phyloP scores from a whole-genome alignment of 2,113 vertebrate species.

The Sisor rabdophorus region DNA sequence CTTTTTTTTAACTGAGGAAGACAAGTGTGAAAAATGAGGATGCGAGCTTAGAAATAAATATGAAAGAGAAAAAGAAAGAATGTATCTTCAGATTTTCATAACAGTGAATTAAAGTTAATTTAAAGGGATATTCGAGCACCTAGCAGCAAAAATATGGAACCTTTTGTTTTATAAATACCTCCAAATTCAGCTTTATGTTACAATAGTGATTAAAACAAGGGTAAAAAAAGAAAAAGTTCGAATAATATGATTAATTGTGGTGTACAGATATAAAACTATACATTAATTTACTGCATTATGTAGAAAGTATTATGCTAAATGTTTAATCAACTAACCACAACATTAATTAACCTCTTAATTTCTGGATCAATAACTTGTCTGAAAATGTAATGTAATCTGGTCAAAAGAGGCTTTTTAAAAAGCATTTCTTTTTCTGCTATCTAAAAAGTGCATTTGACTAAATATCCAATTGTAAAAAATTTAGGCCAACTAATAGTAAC shows the following conservation, averaged over 20 bases:
- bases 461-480: not conserved
- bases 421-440: not conserved
- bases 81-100: not conserved
- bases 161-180: not conserved
- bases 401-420: not conserved
- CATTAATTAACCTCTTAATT: not conserved
- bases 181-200: not conserved
- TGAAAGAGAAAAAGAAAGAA: not conserved
- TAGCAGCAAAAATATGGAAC: not conserved
- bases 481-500: not conserved
- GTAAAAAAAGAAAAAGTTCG: not conserved
- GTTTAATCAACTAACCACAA: constrained; percentile 6
- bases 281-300: constrained; percentile 6
- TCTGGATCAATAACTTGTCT: not conserved
- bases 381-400: not conserved
- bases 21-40: not conserved
- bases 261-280: not conserved
- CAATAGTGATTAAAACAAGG: not conserved
- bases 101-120: not conserved
- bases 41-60: not conserved
- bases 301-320: not conserved
- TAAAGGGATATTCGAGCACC: constrained; percentile 27
- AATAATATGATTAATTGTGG: not conserved
- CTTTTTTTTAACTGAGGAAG: constrained; percentile 19
- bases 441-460: not conserved